Conservation (phyloP, 2,797 vertebrate genomes). For the Acipenser transmontanus region DNA sequence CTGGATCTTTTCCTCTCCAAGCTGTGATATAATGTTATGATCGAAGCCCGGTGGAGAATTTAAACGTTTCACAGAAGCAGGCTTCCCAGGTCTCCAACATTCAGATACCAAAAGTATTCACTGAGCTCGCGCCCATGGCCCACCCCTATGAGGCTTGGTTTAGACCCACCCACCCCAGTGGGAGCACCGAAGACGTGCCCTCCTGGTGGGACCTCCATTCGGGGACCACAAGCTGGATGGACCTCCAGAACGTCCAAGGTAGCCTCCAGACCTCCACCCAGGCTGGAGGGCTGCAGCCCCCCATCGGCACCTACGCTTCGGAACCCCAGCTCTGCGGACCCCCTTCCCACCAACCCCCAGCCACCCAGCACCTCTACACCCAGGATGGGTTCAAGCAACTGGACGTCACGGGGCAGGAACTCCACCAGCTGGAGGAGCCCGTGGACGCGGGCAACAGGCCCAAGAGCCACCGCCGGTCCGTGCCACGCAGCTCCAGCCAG, state of each 20-base stretch:
- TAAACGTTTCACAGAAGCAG: no score
- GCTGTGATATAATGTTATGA: no score
- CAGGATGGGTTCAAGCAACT: conserved; percentile 73
- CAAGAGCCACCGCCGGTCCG: conserved; percentile 72
- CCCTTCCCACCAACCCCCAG: conserved; percentile 58
- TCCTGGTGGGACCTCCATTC: conserved; percentile 90
- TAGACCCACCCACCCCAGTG: conserved; percentile 70
- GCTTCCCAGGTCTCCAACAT: no score
- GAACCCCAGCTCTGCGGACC: conserved; percentile 79
- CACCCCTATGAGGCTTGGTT: conserved; percentile 91
- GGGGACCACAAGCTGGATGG: conserved; percentile 79
- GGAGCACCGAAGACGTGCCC: conserved; percentile 72
- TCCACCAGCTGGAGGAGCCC: conserved; percentile 66
- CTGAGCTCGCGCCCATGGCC: conserved; percentile 58
- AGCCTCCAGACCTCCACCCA: conserved; percentile 57
- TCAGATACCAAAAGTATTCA: no score
- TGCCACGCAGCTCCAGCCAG: conserved; percentile 74
- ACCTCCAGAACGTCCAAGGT: conserved; percentile 66
- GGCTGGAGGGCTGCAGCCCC: conserved; percentile 64
- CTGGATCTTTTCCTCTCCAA: no score
- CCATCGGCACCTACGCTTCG: conserved; percentile 70
- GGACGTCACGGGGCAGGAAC: conserved; percentile 70
- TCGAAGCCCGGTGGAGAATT: no score
- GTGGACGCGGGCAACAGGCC: conserved; percentile 64
- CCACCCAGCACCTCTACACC: conserved; percentile 68